Percentiles rank a stretch among this genome's conserved stretches.
Conservation (phyloP, 2,888 invertebrate genomes). For the Xylocampa areola region DNA sequence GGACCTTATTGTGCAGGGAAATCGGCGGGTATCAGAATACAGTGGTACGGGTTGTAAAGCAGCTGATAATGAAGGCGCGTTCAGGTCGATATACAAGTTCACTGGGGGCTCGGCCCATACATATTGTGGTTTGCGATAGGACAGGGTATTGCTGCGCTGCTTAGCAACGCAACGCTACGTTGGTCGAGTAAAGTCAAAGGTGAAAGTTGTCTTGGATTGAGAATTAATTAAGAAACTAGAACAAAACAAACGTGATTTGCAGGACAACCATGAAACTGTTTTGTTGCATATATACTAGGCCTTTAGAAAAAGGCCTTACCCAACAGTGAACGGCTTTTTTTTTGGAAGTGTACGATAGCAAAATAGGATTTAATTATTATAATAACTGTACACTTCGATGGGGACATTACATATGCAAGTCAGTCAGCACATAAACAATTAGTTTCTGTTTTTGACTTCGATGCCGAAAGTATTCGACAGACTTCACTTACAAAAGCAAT, state of each 20-base stretch:
- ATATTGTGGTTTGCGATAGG: conserved; percentile 59
- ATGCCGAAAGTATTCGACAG: too few relatives aligned
- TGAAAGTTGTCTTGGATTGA: conserved; percentile 54
- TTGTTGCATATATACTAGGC: too few relatives aligned
- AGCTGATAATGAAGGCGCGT: conserved; percentile 73
- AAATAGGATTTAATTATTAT: too few relatives aligned
- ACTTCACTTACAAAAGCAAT: background rate
- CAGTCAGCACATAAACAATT: too few relatives aligned
- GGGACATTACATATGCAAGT: too few relatives aligned
- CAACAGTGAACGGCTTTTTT: too few relatives aligned
- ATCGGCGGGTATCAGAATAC: conserved; percentile 21
- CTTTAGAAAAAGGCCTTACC: too few relatives aligned
- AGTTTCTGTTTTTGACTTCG: too few relatives aligned
- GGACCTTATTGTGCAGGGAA: conserved; percentile 4
- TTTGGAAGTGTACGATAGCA: too few relatives aligned
- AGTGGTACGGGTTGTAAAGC: conserved; percentile 65
- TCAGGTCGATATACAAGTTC: conserved; percentile 74
- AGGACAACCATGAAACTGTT: too few relatives aligned
- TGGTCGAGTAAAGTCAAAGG: conserved; percentile 53
- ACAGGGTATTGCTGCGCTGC: conserved; percentile 32
- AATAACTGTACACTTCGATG: background rate
- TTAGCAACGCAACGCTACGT: conserved; percentile 54
- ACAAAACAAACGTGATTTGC: conserved; percentile 6
- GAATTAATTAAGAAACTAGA: conserved; percentile 36
- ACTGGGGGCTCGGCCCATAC: conserved; percentile 78